phyloP scores from a whole-genome alignment of 2,888 invertebrate genomes.

The Tyria jacobaeae region DNA sequence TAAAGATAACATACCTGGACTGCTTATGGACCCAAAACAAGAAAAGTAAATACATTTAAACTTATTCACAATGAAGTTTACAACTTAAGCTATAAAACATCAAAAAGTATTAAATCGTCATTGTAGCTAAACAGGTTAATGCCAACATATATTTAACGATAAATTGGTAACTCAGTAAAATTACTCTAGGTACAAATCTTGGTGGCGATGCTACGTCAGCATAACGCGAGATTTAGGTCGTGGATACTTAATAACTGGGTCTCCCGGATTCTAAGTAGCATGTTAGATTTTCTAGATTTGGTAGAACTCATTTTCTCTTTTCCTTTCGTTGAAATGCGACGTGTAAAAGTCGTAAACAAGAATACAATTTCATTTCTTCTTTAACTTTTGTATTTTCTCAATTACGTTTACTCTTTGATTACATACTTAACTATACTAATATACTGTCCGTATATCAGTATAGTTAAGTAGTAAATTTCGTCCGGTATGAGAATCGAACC shows the following conservation, averaged over 20 bases:
- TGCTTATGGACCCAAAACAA: neutral
- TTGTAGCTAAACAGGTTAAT: conserved; percentile 26
- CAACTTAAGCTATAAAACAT: neutral
- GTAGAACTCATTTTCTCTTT: neutral
- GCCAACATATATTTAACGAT: conserved; percentile 27
- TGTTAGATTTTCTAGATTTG: conserved; percentile 48
- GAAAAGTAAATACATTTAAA: neutral
- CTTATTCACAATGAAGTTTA: conserved; percentile 16
- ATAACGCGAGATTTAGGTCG: conserved; percentile 62
- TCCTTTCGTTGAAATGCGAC: no score
- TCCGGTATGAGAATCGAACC: no score
- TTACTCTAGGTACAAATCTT: conserved; percentile 46
- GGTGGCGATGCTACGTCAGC: conserved; percentile 38
- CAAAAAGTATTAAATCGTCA: conserved; percentile 13
- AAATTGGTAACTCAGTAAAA: conserved; percentile 40
- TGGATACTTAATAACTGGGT: conserved; percentile 54
- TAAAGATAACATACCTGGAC: no score
- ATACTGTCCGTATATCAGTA: no score
- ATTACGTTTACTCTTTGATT: no score
- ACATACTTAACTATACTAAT: no score
- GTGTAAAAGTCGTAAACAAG: neutral
- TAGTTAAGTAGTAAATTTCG: no score
- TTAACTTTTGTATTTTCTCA: no score
- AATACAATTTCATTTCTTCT: no score
- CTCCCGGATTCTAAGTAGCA: conserved; percentile 42